Evolutionary conservation across 2,888 invertebrate genomes (phyloP).

Genomic region (Leptinotarsa juncta): DNA sequence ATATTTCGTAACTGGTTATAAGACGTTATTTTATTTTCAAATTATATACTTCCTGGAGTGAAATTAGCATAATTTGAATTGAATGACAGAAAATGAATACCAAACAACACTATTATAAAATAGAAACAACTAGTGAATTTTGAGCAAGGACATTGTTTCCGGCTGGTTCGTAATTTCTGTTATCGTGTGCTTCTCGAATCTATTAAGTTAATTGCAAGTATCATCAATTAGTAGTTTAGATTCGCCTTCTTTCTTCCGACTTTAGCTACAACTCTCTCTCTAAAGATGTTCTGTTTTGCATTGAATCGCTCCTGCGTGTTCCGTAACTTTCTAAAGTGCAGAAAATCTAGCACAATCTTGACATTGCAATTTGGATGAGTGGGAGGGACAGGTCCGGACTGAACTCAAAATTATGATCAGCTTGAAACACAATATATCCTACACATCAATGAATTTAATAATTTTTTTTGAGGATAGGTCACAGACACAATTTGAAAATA

Average conservation of each 20-base stretch:
- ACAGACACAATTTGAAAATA: too few species aligned
- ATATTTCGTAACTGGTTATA: too few species aligned
- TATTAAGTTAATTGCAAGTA: slow-evolving; percentile 40
- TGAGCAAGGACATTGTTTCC: slow-evolving; percentile 51
- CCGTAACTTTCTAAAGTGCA: slow-evolving; percentile 37
- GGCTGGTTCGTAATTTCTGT: slow-evolving; percentile 40
- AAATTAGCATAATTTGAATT: too few species aligned
- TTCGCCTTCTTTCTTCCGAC: slow-evolving; percentile 23
- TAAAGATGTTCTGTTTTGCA: slow-evolving; percentile 18
- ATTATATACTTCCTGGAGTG: too few species aligned
- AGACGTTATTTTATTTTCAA: too few species aligned
- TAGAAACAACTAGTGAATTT: slow-evolving; percentile 18
- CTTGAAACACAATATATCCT: too few species aligned
- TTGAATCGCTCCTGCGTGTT: slow-evolving; percentile 13
- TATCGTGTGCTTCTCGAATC: slow-evolving; percentile 35
- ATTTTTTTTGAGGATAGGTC: too few species aligned
- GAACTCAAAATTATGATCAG: neutral
- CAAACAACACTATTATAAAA: slow-evolving; percentile 1
- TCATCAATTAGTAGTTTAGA: slow-evolving; percentile 35
- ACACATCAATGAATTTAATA: too few species aligned
- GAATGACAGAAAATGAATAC: too few species aligned
- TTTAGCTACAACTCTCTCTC: slow-evolving; percentile 10
- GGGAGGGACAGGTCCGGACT: slow-evolving; percentile 16
- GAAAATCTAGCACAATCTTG: slow-evolving; percentile 31
- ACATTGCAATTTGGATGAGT: slow-evolving; percentile 24